Conservation (phyloP, 2,888 invertebrate species). For the Antheraea yamamai region DNA sequence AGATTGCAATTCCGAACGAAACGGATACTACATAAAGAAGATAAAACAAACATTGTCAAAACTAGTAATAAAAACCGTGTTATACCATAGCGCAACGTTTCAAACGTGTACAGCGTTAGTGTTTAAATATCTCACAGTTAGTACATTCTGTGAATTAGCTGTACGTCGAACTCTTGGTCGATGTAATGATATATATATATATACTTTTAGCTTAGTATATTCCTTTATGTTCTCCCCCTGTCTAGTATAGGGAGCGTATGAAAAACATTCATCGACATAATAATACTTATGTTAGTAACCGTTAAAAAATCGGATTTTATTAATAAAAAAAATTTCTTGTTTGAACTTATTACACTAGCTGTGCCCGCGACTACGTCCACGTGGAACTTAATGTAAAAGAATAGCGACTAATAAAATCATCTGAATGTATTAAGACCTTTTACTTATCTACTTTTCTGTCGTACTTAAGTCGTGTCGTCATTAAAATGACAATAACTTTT, state of each 20-base stretch:
- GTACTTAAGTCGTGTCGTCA: too few species aligned
- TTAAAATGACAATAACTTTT: too few species aligned
- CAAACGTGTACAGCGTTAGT: not conserved
- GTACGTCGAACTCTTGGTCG: not conserved
- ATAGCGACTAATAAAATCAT: too few species aligned
- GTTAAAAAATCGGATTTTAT: not conserved
- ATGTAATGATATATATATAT: conserved; percentile 12
- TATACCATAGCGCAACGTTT: not conserved
- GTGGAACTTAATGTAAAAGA: too few species aligned
- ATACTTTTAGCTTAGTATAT: conserved; percentile 24
- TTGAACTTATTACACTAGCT: not conserved
- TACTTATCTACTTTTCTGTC: too few species aligned
- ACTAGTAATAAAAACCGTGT: not conserved
- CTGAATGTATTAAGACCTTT: too few species aligned
- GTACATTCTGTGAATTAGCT: conserved; percentile 15
- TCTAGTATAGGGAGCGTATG: conserved; percentile 29
- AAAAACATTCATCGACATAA: conserved; percentile 40
- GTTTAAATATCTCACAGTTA: not conserved
- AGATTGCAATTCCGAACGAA: not conserved
- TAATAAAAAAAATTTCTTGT: not conserved
- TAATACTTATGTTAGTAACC: not conserved
- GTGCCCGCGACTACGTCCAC: too few species aligned
- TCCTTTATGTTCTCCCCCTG: conserved; percentile 12
- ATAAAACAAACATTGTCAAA: not conserved
- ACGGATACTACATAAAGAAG: not conserved